Percentiles rank a stretch among this genome's conserved stretches.
phyloP scores from a whole-genome alignment of 2,888 invertebrate species.

The Eupithecia abbreviata region DNA sequence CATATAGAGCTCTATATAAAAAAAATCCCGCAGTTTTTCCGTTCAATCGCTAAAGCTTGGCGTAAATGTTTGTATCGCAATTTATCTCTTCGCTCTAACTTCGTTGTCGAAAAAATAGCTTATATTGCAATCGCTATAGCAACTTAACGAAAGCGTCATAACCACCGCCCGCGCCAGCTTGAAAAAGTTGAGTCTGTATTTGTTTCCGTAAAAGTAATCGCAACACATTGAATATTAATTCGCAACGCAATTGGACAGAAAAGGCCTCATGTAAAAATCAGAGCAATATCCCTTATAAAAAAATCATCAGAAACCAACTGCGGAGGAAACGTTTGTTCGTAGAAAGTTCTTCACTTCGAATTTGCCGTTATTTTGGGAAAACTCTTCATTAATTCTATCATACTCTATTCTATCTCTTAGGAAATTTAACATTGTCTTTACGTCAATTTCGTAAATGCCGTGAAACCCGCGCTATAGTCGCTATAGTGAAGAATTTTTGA shows the following conservation, averaged over 20 bases:
- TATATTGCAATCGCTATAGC: not conserved
- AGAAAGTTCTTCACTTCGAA: not conserved
- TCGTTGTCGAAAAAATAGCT: not conserved
- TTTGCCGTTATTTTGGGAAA: not conserved
- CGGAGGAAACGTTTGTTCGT: not conserved
- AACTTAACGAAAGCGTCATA: not conserved
- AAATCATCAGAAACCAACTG: not conserved
- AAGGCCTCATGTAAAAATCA: conserved; percentile 42
- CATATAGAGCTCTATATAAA: not conserved
- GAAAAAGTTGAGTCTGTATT: not conserved
- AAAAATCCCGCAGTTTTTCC: not conserved
- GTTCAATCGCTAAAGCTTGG: not conserved
- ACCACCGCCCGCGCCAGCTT: too few relatives aligned
- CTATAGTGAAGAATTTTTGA: not conserved
- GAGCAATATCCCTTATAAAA: conserved; percentile 12
- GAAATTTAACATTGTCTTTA: not conserved
- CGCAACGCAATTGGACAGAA: conserved; percentile 35
- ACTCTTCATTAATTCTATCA: not conserved
- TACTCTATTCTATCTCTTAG: not conserved
- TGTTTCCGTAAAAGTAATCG: conserved; percentile 28
- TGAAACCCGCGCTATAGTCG: not conserved
- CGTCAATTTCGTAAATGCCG: not conserved
- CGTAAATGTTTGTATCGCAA: not conserved
- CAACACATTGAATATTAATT: conserved; percentile 46
- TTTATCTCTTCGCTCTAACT: too few relatives aligned